Conservation (phyloP, 92 coral and sea anemone species). For the Bergia sp. region DNA sequence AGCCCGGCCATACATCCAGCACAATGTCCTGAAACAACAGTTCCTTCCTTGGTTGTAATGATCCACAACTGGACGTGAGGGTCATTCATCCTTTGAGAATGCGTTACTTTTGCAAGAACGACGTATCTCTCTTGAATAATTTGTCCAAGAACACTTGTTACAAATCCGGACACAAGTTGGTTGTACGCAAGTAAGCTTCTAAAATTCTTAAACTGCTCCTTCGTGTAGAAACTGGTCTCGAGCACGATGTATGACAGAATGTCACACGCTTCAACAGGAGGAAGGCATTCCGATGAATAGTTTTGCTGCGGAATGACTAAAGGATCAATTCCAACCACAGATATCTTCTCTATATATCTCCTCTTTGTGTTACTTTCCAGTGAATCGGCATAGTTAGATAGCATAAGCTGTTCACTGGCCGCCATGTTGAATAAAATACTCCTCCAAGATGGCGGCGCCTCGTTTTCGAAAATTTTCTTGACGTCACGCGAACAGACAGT, state of each 20-base stretch:
- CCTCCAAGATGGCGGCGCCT: no score
- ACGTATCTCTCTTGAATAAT: no score
- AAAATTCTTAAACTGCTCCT: constrained; percentile 48
- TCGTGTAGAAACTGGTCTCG: constrained; percentile 51
- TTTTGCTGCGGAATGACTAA: constrained; percentile 31
- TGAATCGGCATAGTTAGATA: constrained; percentile 41
- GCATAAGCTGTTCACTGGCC: no score
- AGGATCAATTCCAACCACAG: constrained; percentile 52
- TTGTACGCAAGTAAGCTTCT: constrained; percentile 44
- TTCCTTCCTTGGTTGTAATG: constrained; percentile 31
- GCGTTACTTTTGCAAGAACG: constrained; percentile 51
- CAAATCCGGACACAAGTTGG: constrained; percentile 40
- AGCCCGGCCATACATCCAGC: constrained; percentile 45
- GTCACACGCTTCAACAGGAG: constrained; percentile 53
- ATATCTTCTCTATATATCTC: constrained; percentile 50
- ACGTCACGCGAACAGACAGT: no score
- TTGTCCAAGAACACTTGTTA: constrained; percentile 55
- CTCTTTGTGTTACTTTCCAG: constrained; percentile 32
- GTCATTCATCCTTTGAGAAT: constrained; percentile 60
- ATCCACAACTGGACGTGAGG: constrained; percentile 55
- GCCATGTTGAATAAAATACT: no score
- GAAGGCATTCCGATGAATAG: constrained; percentile 47
- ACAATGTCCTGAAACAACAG: no score
- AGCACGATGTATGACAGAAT: constrained; percentile 59
- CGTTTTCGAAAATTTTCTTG: no score